Conservation (phyloP, 2,113 vertebrate species). For the Stomatorhinus ivindoensis region DNA sequence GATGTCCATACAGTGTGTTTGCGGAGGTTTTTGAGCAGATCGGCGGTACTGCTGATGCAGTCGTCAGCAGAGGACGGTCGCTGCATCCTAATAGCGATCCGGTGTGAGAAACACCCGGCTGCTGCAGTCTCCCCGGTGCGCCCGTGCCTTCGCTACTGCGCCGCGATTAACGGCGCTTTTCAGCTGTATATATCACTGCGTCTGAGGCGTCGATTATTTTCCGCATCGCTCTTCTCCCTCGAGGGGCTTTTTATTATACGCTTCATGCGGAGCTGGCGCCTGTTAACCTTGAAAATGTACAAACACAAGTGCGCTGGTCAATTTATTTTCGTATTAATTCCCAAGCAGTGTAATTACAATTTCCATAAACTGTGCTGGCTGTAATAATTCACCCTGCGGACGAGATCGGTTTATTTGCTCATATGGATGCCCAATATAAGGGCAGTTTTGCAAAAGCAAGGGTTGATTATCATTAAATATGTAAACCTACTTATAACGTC, state of each 20-base stretch:
- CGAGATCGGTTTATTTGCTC: background rate
- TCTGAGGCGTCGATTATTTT: background rate
- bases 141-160: background rate
- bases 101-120: background rate
- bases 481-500: background rate
- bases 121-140: background rate
- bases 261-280: background rate
- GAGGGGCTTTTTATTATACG: background rate
- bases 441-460: background rate
- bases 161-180: background rate
- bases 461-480: background rate
- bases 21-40: background rate
- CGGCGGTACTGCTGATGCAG: background rate
- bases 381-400: background rate
- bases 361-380: background rate
- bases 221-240: background rate
- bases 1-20: background rate
- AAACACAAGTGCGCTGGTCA: slow-evolving; percentile 4
- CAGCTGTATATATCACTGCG: background rate
- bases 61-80: background rate
- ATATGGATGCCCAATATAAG: background rate
- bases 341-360: background rate
- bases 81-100: background rate
- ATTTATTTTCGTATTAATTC: background rate
- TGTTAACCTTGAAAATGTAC: background rate